These are phyloP conservation scores for Meandrina meandrites DNA, from an alignment of 92 coral and sea anemone species.

Conservation along the genomic window DNA sequence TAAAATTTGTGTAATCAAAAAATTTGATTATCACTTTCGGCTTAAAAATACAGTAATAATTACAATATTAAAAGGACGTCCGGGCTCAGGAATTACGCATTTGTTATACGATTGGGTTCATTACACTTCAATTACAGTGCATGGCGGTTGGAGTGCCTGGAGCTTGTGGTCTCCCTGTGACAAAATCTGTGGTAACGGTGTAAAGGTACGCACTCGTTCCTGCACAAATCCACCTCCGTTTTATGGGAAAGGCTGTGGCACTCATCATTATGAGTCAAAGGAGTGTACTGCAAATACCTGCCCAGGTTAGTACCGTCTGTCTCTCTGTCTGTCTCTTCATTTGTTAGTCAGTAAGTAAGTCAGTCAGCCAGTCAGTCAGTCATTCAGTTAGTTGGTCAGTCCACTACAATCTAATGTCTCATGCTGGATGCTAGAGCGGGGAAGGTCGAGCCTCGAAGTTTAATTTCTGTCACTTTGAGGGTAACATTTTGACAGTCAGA, in stretches of 20 bases:
- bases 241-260: conserved; percentile 7
- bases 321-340: not conserved
- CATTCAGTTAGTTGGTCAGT: not conserved
- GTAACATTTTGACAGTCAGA: no score
- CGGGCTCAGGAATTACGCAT: no score
- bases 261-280: not conserved
- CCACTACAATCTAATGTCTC: not conserved
- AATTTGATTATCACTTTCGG: no score
- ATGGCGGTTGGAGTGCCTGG: conserved; percentile 29
- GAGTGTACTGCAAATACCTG: not conserved
- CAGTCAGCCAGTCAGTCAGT: not conserved
- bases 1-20: no score
- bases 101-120: no score
- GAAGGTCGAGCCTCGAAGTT: no score
- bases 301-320: not conserved
- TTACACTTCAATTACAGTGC: not conserved
- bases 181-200: conserved; percentile 24
- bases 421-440: no score
- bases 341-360: not conserved
- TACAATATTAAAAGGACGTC: no score
- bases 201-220: conserved; percentile 26
- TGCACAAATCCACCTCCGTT: conserved; percentile 27
- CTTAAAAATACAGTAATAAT: no score
- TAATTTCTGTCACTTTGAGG: no score
- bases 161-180: conserved; percentile 31